A percentile compares a stretch with the other conserved stretches of the same genome.
These are phyloP conservation scores for Cryptocephalus primarius DNA, from an alignment of 2,888 invertebrate genomes.

Conservation along the genomic window DNA sequence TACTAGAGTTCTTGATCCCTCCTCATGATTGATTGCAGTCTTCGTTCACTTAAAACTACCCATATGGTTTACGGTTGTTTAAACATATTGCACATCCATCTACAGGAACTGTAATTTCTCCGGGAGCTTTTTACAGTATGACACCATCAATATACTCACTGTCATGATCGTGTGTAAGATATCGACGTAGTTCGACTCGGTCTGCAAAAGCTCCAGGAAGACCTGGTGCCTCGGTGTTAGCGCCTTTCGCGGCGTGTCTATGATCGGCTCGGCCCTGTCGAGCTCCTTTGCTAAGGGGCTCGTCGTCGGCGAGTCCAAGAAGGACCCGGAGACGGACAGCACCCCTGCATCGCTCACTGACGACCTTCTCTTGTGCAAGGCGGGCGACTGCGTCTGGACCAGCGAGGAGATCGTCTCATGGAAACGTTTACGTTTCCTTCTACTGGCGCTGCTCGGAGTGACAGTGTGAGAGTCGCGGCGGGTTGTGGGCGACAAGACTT, in stretches of 20 bases:
- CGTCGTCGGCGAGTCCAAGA: constrained; percentile 78
- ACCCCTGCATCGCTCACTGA: constrained; percentile 78
- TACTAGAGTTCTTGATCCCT: too few relatives aligned
- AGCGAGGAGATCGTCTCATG: constrained; percentile 48
- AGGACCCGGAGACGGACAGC: constrained; percentile 76
- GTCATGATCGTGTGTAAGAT: constrained; percentile 88
- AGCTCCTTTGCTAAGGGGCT: constrained; percentile 59
- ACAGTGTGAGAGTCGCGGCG: constrained; percentile 45
- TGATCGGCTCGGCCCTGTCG: constrained; percentile 35
- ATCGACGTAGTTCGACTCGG: constrained; percentile 94
- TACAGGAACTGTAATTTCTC: too few relatives aligned
- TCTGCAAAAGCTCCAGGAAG: constrained; percentile 86
- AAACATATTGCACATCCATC: too few relatives aligned
- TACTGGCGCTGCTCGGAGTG: constrained; percentile 40
- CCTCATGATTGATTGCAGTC: too few relatives aligned
- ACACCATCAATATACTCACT: constrained; percentile 41
- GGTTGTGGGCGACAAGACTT: constrained; percentile 39
- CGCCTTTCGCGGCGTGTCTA: constrained; percentile 55
- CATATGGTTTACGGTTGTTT: too few relatives aligned
- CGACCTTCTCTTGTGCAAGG: constrained; percentile 68
- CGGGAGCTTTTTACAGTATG: too few relatives aligned
- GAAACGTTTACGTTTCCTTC: constrained; percentile 74
- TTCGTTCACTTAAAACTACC: too few relatives aligned
- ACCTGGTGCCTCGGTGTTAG: constrained; percentile 71
- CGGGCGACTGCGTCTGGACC: constrained; percentile 44